A percentile compares a stretch with the other conserved stretches of the same genome.
These are phyloP conservation scores for Lepidotrigona ventralis DNA, from an alignment of 1,140 invertebrate genomes.

Conservation along the genomic window DNA sequence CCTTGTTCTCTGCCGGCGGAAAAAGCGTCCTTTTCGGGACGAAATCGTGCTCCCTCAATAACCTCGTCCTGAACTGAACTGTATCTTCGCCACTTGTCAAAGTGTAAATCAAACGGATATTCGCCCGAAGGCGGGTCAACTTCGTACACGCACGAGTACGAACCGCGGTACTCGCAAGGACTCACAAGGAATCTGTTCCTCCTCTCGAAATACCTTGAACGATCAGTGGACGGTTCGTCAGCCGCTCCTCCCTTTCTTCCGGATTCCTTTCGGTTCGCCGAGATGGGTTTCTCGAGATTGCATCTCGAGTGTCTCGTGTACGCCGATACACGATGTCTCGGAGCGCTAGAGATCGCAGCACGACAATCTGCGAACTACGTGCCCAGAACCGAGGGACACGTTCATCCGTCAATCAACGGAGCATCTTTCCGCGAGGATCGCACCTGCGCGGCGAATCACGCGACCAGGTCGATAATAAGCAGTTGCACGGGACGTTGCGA, in stretches of 20 bases:
- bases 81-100: conserved; percentile 35
- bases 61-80: conserved; percentile 35
- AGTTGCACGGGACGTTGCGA: not conserved
- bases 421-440: not conserved
- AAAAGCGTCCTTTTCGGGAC: conserved; percentile 46
- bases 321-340: not conserved
- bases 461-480: conserved; percentile 21
- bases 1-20: conserved; percentile 35
- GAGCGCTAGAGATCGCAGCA: not conserved
- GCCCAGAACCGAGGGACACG: not conserved
- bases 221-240: not conserved
- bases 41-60: conserved; percentile 44
- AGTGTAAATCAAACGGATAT: conserved; percentile 52
- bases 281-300: not conserved
- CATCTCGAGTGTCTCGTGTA: not conserved
- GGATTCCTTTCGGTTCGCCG: not conserved
- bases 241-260: not conserved
- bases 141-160: conserved; percentile 14
- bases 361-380: not conserved
- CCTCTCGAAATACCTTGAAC: not conserved
- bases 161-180: not conserved
- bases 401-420: not conserved
- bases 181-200: not conserved
- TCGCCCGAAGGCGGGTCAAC: conserved; percentile 27
- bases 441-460: conserved; percentile 30